These are phyloP conservation scores for Nephrotoma appendiculata DNA, from an alignment of 2,888 invertebrate genomes.

Conservation along the genomic window DNA sequence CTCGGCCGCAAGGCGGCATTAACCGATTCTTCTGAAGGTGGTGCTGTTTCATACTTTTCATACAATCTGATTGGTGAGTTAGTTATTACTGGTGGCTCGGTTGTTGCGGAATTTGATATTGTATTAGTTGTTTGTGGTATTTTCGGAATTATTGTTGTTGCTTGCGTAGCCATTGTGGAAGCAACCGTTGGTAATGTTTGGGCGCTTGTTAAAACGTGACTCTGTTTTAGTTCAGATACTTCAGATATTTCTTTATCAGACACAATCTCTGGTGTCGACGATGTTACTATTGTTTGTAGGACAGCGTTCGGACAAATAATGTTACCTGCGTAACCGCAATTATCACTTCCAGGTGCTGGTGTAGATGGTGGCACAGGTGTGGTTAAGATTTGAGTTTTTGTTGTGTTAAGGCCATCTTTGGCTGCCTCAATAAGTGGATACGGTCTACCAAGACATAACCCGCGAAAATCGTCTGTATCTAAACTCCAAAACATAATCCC, in stretches of 20 bases:
- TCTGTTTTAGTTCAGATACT: no score
- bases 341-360: slow-evolving; percentile 76
- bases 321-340: slow-evolving; percentile 83
- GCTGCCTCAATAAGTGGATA: slow-evolving; percentile 87
- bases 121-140: no score
- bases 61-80: slow-evolving; percentile 21
- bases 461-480: slow-evolving; percentile 88
- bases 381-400: slow-evolving; percentile 31
- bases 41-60: no score
- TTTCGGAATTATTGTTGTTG: no score
- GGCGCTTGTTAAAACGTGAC: no score
- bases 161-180: no score
- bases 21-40: no score
- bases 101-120: slow-evolving; percentile 22
- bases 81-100: slow-evolving; percentile 34
- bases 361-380: slow-evolving; percentile 62
- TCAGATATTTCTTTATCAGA: no score
- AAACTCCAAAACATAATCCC: slow-evolving; percentile 56
- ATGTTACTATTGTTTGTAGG: slow-evolving; percentile 11
- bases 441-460: slow-evolving; percentile 70
- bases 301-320: slow-evolving; percentile 46
- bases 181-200: no score
- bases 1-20: no score
- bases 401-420: slow-evolving; percentile 57
- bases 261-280: no score